Percentiles rank a stretch among this genome's conserved stretches.
Evolutionary conservation across 2,797 vertebrate species (phyloP).

Genomic region (Pogonophryne albipinna): DNA sequence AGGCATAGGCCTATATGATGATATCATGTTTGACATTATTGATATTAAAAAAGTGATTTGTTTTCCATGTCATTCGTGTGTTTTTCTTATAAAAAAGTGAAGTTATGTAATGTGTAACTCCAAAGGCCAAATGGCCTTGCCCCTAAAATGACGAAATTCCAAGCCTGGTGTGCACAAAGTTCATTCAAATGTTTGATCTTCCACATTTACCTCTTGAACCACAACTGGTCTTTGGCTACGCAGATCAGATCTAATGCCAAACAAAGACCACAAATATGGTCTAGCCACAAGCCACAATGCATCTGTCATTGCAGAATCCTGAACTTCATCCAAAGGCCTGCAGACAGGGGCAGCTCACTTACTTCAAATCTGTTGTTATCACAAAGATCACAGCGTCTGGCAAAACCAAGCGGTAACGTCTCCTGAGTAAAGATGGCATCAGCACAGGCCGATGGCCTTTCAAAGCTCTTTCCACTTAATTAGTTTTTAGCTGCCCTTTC

Average conservation of each 20-base stretch:
- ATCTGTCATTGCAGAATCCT: slow-evolving; percentile 35
- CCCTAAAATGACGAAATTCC: too few species aligned
- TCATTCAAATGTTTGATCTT: slow-evolving; percentile 37
- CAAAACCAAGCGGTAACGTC: slow-evolving; percentile 51
- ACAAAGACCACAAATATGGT: slow-evolving; percentile 10
- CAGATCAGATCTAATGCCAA: slow-evolving; percentile 14
- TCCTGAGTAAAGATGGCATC: slow-evolving; percentile 72
- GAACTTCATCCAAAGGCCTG: slow-evolving; percentile 2
- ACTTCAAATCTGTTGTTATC: slow-evolving; percentile 44
- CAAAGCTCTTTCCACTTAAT: slow-evolving; percentile 75
- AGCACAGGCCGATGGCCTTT: slow-evolving; percentile 53
- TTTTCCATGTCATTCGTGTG: too few species aligned
- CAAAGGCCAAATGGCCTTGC: too few species aligned
- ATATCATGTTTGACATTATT: too few species aligned
- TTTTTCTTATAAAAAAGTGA: too few species aligned
- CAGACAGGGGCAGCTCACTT: slow-evolving; percentile 16
- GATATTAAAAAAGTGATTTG: too few species aligned
- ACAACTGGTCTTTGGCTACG: slow-evolving; percentile 4
- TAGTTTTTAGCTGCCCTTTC: slow-evolving; percentile 66
- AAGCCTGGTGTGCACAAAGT: slow-evolving; percentile 44
- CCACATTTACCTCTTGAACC: slow-evolving; percentile 19
- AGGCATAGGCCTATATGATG: too few species aligned
- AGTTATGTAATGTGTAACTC: too few species aligned
- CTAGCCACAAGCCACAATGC: slow-evolving; percentile 4
- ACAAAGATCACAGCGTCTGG: slow-evolving; percentile 54